A percentile compares a stretch with the other conserved stretches of the same genome.
Evolutionary conservation across 2,113 vertebrate genomes (phyloP).

Genomic region (Etia nguti): DNA sequence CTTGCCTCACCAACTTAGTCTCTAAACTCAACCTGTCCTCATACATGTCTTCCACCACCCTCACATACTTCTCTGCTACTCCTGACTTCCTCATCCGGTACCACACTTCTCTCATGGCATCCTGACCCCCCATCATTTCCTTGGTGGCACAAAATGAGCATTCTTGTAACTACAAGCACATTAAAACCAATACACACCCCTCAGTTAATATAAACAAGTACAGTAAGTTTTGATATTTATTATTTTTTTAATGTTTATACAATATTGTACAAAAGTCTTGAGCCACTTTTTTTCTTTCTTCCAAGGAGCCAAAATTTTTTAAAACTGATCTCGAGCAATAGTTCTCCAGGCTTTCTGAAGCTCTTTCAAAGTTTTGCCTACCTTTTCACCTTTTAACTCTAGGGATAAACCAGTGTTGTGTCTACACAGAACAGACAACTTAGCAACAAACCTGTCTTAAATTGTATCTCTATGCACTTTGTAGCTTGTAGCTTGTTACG

Average conservation of each 20-base stretch:
- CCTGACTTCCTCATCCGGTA: background rate
- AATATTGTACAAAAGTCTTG: background rate
- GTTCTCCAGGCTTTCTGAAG: background rate
- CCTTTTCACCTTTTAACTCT: background rate
- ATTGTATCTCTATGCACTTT: background rate
- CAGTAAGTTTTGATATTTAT: background rate
- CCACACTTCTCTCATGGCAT: background rate
- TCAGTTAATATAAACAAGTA: background rate
- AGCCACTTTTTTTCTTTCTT: background rate
- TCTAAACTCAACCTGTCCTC: background rate
- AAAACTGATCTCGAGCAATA: background rate
- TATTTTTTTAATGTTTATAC: background rate
- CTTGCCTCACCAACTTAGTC: background rate
- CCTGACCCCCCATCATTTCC: background rate
- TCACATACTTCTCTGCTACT: background rate
- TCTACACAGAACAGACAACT: background rate
- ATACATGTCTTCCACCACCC: background rate
- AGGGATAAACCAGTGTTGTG: background rate
- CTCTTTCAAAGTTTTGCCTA: background rate
- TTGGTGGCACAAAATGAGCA: background rate
- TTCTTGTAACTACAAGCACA: background rate
- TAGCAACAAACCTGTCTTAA: background rate
- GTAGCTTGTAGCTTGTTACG: background rate
- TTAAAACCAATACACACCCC: background rate
- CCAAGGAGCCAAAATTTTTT: background rate